Base-by-base conservation (phyloP, 2,113 vertebrate species). In the Alectura lathami region DNA sequence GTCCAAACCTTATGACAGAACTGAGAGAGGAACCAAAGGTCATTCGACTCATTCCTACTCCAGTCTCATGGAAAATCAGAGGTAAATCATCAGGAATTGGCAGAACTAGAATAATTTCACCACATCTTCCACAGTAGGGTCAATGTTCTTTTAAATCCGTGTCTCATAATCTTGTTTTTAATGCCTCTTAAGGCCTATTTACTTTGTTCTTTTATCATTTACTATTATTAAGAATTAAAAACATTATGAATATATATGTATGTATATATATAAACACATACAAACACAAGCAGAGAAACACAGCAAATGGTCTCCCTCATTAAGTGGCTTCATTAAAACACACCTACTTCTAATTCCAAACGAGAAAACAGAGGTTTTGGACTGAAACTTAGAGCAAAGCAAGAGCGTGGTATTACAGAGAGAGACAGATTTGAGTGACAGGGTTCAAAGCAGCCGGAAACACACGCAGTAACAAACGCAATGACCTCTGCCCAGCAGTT, bases 361-460 rank as follows among this genome's bases (percentile, higher is more conserved):
- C 4, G 54, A 91, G 63, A 83, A 74, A 87, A 40, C 0, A 21
- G 5, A 30, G 15, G 8, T 2, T 57, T 40, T 86, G 72, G 23
- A 36, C 4, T 17, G 47, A 50, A 83, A 12, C 4, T 0, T 32
- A 50, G 67, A 77, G 67, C n/a, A 69, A 70, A 94, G 40, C 27
- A 53, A 23, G 2, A 2, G 20, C 26, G 13, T 3, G 51, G 32
- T 17, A 24, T 24, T 47, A 26, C 4, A 42, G 0, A 0, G 80
- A 83, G 30, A 59, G 43, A 22, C 9, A 69, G 54, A 53, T 32
- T 18, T 1, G 1, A 74, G 45, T 32, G 93, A 29, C 66, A 87
- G 66, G 77, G 29, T 30, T 87, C 36, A 5, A 4, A 10, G 13
- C 57, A 30, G 29, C n/a, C 79, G 59, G 32, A 66, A 87, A 64